Base-by-base conservation (phyloP, 2,888 invertebrate species). In the Drosophila putrida region DNA sequence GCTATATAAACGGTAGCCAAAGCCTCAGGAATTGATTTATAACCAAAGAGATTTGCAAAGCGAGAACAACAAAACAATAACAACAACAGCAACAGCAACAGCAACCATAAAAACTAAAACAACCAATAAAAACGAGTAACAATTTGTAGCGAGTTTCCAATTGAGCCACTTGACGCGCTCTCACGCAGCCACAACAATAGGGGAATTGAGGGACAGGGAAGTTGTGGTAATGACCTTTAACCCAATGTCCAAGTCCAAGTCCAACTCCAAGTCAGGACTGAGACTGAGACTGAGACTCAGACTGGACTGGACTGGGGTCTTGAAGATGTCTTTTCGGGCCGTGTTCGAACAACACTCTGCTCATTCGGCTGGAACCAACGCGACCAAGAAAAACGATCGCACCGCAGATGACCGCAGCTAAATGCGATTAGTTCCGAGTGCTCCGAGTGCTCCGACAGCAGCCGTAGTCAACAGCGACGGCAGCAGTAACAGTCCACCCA, bases 381-480 rank as follows among this genome's bases (percentile, higher is more conserved):
- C 75, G 68, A 59, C 61, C 72, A 80, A 77, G 86, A 76, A 80
- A 80, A 78, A 76, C 87, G 84, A 87, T 89, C 89, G 82, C 81
- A 58, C 72, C 75, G 80, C 91, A 91, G 91, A 91, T 91, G 91
- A 91, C 91, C 91, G 90, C 89, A 90, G 76, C 91, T 80, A 90
- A 91, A 90, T 80, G 83, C 87, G 82, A 91, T 91, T 91, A 88
- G 91, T 91, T 90, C 87, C 90, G 81, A 86, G 82, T 90, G 81
- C 82, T 90, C 87, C 90, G 81, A 86, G 82, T 90, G 81, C 83
- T 90, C 41, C 51, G 39, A 43, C 61, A 54, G 38, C 61, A 54
- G 61, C 57, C 11, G 55, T 73, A 49, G 58, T 31, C 10, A 10
- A 2, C 11, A 15, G 9, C 13, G 13, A 10, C 20, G 31, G 1